Conservation (phyloP, 2,888 invertebrate species). For the Ditula angustiorana region DNA sequence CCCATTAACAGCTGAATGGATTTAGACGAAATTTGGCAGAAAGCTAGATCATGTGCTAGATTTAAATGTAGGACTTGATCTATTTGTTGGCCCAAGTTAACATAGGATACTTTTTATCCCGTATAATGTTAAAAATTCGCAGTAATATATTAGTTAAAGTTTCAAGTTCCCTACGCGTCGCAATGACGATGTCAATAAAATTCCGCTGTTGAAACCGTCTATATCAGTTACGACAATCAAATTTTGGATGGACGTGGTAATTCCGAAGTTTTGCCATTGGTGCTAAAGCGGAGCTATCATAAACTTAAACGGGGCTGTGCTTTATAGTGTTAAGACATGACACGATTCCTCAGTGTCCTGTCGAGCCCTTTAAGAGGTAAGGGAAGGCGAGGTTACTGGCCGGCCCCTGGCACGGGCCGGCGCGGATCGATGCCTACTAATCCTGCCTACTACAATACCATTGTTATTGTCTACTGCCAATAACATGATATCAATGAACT, state of each 20-base stretch:
- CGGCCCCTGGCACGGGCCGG: constrained; percentile 68
- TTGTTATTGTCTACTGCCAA: constrained; percentile 67
- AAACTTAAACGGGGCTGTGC: constrained; percentile 1
- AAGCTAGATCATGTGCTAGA: too few relatives aligned
- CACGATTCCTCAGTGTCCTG: constrained; percentile 21
- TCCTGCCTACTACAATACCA: constrained; percentile 50
- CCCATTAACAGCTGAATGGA: too few relatives aligned
- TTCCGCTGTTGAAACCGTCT: background rate
- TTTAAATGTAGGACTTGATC: too few relatives aligned
- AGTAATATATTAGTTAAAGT: too few relatives aligned
- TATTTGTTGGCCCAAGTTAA: too few relatives aligned
- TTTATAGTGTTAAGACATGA: constrained; percentile 9
- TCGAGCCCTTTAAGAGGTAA: constrained; percentile 5
- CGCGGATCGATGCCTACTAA: constrained; percentile 68
- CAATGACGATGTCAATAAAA: background rate
- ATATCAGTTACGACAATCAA: background rate
- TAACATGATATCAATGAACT: constrained; percentile 33
- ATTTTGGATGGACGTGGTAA: background rate
- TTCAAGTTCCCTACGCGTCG: too few relatives aligned
- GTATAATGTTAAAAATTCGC: too few relatives aligned
- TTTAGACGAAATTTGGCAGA: too few relatives aligned
- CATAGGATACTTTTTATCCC: too few relatives aligned
- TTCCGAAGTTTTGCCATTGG: background rate
- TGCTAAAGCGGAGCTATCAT: background rate
- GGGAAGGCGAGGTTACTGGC: constrained; percentile 70